A percentile compares a stretch with the other conserved stretches of the same genome.
Conservation (phyloP, 2,888 invertebrate genomes). For the Pseudococcus longispinus region DNA sequence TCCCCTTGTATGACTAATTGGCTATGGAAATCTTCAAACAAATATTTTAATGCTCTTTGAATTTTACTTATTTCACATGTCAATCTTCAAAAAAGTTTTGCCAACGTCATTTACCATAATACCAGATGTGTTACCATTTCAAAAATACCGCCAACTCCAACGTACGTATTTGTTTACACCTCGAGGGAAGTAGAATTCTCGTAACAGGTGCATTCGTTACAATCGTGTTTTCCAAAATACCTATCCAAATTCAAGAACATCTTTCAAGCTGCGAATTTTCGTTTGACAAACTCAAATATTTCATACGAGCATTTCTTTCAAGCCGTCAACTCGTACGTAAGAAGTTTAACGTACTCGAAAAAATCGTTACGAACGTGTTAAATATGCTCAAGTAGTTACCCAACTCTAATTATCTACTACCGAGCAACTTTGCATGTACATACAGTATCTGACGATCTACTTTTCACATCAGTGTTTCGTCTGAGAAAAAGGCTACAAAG, state of each 20-base stretch:
- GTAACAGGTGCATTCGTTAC: neutral
- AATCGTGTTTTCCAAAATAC: neutral
- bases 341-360: slow-evolving; percentile 40
- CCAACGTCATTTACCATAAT: too few relatives aligned
- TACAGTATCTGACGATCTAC: slow-evolving; percentile 31
- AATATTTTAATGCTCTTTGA: too few relatives aligned
- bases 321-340: neutral
- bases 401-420: slow-evolving; percentile 35
- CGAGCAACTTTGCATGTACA: slow-evolving; percentile 39
- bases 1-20: too few relatives aligned
- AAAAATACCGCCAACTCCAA: neutral
- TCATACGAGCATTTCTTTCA: neutral
- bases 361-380: slow-evolving; percentile 29
- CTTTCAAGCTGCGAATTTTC: neutral
- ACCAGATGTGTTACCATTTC: too few relatives aligned
- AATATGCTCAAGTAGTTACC: slow-evolving; percentile 33
- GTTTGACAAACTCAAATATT: neutral
- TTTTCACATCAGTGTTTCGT: slow-evolving; percentile 34
- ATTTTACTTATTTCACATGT: too few relatives aligned
- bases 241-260: neutral
- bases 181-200: neutral
- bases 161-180: neutral
- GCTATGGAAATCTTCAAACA: too few relatives aligned
- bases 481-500: slow-evolving; percentile 40
- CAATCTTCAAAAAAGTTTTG: too few relatives aligned